Evolutionary conservation across 2,797 vertebrate genomes (phyloP), one percentile per base, ranked within the genome.

Genomic region (Falco novaeseelandiae): DNA sequence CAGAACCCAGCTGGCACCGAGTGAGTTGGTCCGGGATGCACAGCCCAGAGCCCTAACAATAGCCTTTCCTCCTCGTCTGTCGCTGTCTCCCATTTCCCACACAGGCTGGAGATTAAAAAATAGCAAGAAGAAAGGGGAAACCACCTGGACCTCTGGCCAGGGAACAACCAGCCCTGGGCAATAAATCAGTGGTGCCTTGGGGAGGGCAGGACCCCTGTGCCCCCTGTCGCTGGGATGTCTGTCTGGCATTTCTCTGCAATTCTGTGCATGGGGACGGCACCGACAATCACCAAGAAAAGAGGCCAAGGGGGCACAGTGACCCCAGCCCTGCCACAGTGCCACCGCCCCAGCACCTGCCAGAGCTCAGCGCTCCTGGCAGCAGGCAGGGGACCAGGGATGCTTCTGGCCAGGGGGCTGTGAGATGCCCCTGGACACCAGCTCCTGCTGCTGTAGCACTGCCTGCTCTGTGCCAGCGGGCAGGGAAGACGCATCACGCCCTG

Each of bases 291-390:
- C 1, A 1, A 7, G 10, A 36, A 30, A 54, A 44, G 49, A 69
- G 67, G 25, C 8, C 3, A 34, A 30, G 54, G 26, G 17, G 34
- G 30, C 1, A 2, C 3, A 42, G 32, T 27, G 62, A 44, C 5
- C 8, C 59, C 63, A 25, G 48, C 71, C 80, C 65, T 1, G 0
- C 18, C 59, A 2, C 0, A 0, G 38, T 7, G 8, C 11, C n/a
- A 2, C 62, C 2, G 0, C 32, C 26, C 12, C 40, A 0, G 18
- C 1, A 4, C 42, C 44, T 14, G n/a, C 20, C 1, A 1, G 42
- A 52, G 32, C 6, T 52, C 0, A 1, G 38, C 16, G 44, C 30
- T 36, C 13, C 52, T 0, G 3, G 83, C 63, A 34, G 63, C 63
- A 12, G 1, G 0, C 2, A 1, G 26, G 38, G 44, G 14, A 48